phyloP scores from a whole-genome alignment of 2,113 vertebrate genomes.

The Cyprichromis sp. region DNA sequence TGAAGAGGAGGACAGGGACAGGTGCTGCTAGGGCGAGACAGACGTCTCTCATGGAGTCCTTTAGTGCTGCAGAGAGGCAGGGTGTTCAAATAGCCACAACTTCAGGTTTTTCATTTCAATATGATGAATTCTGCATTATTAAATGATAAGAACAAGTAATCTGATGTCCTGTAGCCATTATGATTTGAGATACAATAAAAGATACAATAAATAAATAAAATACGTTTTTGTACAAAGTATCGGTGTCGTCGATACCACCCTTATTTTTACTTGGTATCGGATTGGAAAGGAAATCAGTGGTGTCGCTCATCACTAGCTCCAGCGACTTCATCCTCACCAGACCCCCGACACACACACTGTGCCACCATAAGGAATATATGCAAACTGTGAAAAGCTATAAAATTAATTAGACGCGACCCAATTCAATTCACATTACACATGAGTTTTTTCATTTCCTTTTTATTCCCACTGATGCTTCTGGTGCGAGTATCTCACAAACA shows the following conservation, averaged over 20 bases:
- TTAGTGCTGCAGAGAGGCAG: neutral
- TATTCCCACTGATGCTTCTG: neutral
- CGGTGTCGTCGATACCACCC: rapidly evolving
- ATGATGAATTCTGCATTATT: neutral
- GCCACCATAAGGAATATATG: neutral
- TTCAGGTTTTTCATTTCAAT: rapidly evolving
- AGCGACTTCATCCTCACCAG: no score
- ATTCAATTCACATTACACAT: neutral
- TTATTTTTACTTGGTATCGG: rapidly evolving
- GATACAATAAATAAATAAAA: neutral
- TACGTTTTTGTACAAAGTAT: neutral
- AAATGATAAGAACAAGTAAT: rapidly evolving
- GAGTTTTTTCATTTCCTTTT: rapidly evolving
- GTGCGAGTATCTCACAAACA: neutral
- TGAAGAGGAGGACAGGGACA: rapidly evolving
- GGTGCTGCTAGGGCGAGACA: rapidly evolving
- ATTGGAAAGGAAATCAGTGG: neutral
- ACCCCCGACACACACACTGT: neutral
- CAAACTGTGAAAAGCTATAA: neutral
- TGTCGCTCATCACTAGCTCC: neutral
- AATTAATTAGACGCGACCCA: rapidly evolving
- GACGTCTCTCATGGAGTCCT: rapidly evolving
- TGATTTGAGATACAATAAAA: neutral
- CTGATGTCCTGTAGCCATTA: neutral
- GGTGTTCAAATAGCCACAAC: rapidly evolving